Evolutionary conservation across 2,797 vertebrate genomes (phyloP), one percentile per base, ranked within the genome.

Genomic region (Orestias chungarensis): DNA sequence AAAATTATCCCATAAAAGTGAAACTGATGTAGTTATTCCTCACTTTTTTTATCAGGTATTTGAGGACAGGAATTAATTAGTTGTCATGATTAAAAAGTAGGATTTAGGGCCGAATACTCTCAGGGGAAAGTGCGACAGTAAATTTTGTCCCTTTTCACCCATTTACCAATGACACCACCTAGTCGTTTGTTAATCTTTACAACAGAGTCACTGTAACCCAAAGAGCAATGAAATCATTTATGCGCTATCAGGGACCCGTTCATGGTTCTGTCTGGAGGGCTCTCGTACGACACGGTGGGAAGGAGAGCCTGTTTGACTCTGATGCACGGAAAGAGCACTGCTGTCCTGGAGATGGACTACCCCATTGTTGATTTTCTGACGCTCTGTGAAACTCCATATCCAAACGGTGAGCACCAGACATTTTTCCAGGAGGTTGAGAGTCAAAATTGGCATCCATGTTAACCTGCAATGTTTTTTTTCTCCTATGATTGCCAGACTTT

Each of bases 341-440:
- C 98, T 50, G 97, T 99, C 73, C 93, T 99, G 85, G 98, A 99
- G 94, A 99, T 99, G 98, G 98, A 99, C 95, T 98, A 96, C 87
- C 96, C 96, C 27, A 98, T 99, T 64, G 98, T 99, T 76, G 98
- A 99, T 87, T 99, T 99, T 87, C 93, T 99, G 64, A 99, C 97
- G 0, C 95, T 99, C n/a, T 99, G 98, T 92, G 98, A 99, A 95
- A 99, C 98, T 35, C 98, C 98, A 0, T 99, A 99, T 92, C 95
- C 98, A 62, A 99, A 96, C 14, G 98, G 98, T 97, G 78, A 88
- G 91, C 43, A n/a, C n/a, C n/a, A n/a, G n/a, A n/a, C n/a, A n/a
- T n/a, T n/a, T n/a, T n/a, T n/a, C n/a, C n/a, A n/a, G n/a, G n/a
- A n/a, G n/a, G n/a, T n/a, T 18, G 29, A 40, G 14, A 29, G 27